Evolutionary conservation across 2,888 invertebrate species (phyloP), one percentile per base, ranked within the genome.

Genomic region (Drosophila birchii): DNA sequence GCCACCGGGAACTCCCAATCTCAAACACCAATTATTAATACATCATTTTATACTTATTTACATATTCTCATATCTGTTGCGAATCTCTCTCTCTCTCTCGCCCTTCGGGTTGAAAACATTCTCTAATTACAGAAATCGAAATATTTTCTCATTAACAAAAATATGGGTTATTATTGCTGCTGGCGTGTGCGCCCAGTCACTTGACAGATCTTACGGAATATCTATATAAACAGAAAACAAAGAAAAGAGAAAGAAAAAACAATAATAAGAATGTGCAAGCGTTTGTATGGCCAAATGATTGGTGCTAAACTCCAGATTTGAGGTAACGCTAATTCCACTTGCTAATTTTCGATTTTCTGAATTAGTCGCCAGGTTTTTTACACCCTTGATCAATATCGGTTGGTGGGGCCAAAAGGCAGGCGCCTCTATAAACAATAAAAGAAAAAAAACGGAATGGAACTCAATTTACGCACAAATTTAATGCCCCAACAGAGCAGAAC

Each of bases 301-400:
- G 81, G 83, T 81, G 86, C 54, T 77, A 79, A 79, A 79, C 70
- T 75, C 44, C 44, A 32, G 63, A 56, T 72, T 72, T 76, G 75
- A 84, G 75, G 70, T 47, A 77, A 57, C 63, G 84, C 55, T 84
- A 84, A 87, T 87, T 84, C 61, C 20, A 23, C 38, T 68, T 63
- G 85, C 85, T 87, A 84, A 84, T 84, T 87, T 80, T 23, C 34
- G 20, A 34, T 51, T 51, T 36, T 44, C 23, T 32, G 41, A 76
- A 78, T 84, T 78, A 83, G 56, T 55, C 56, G 61, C 34, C 55
- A 54, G 57, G 34, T 70, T 59, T 70, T 70, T 55, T 54, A 73
- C 58, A 73, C 58, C 64, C 58, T 72, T 64, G 64, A 44, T 58
- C 47, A 12, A 38, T 39, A 47, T 63, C 32, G 38, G 32, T 39